Evolutionary conservation across 1,140 invertebrate species (phyloP).

Genomic region (Notospermus geniculatus): DNA sequence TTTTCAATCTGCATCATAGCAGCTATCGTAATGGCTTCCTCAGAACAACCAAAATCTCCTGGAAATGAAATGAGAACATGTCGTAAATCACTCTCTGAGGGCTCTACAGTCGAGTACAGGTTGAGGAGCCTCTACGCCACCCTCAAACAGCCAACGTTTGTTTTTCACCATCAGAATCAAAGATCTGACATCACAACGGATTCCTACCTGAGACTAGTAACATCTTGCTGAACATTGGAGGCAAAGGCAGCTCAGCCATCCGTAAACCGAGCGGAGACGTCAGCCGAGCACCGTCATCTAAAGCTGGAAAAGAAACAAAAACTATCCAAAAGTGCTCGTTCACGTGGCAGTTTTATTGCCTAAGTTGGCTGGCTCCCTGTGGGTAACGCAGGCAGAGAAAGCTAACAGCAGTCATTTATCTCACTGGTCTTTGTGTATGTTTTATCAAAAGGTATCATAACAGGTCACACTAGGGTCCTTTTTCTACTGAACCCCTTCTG

Average conservation of each 20-base stretch:
- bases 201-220: slow-evolving; percentile 77
- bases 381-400: too few relatives aligned
- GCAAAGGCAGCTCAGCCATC: slow-evolving; percentile 91
- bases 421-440: too few relatives aligned
- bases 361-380: too few relatives aligned
- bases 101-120: too few relatives aligned
- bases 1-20: slow-evolving; percentile 91
- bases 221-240: slow-evolving; percentile 84
- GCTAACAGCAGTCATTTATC: too few relatives aligned
- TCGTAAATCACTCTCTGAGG: too few relatives aligned
- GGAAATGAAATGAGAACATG: slow-evolving; percentile 41
- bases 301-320: slow-evolving; percentile 59
- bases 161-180: too few relatives aligned
- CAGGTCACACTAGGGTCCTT: not conserved
- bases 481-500: not conserved
- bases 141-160: too few relatives aligned
- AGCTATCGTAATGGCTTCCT: slow-evolving; percentile 84
- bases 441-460: too few relatives aligned
- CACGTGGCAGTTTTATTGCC: not conserved
- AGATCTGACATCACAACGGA: too few relatives aligned
- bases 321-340: not conserved
- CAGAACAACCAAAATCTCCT: slow-evolving; percentile 80
- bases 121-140: too few relatives aligned
- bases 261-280: slow-evolving; percentile 77
- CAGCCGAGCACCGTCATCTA: slow-evolving; percentile 77